Percentiles rank a stretch among this genome's conserved stretches.
phyloP scores from a whole-genome alignment of 2,113 vertebrate genomes.

The Lophius piscatorius region DNA sequence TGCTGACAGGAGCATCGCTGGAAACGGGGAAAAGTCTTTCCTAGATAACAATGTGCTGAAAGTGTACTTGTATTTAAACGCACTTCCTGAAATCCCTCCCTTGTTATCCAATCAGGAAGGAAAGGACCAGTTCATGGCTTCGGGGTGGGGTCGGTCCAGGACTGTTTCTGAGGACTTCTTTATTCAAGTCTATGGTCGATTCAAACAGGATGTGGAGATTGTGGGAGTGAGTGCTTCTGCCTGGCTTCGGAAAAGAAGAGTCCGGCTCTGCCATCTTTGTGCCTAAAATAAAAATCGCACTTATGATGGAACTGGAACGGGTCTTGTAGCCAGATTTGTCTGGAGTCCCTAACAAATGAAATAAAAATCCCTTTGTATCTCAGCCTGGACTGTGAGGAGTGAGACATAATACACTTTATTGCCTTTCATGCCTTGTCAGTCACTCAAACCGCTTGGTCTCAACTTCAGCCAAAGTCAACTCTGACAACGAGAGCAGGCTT shows the following conservation, averaged over 20 bases:
- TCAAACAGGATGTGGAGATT: background rate
- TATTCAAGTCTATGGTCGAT: background rate
- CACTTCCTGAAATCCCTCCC: slow-evolving; percentile 55
- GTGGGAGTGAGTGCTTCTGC: background rate
- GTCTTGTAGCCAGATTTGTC: slow-evolving; percentile 41
- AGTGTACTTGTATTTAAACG: slow-evolving; percentile 49
- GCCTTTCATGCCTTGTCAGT: slow-evolving; percentile 54
- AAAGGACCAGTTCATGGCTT: slow-evolving; percentile 37
- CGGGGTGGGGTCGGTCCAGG: slow-evolving; percentile 30
- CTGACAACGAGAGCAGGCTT: slow-evolving; percentile 37
- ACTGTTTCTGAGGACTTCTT: slow-evolving; percentile 3
- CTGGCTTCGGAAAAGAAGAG: slow-evolving; percentile 17
- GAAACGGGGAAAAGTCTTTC: slow-evolving; percentile 18
- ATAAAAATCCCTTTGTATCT: slow-evolving; percentile 60
- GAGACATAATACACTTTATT: slow-evolving; percentile 46
- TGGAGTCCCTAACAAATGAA: slow-evolving; percentile 41
- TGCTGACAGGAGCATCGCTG: slow-evolving; percentile 11
- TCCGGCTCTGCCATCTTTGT: slow-evolving; percentile 32
- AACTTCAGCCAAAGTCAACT: slow-evolving; percentile 63
- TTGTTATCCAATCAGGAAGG: slow-evolving; percentile 67
- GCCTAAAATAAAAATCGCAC: slow-evolving; percentile 2
- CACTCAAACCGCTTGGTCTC: slow-evolving; percentile 37
- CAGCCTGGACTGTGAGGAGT: slow-evolving; percentile 20
- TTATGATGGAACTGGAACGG: slow-evolving; percentile 12
- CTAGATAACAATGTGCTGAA: slow-evolving; percentile 61